Base-by-base conservation (phyloP, 2,113 vertebrate species). In the Oryzias javanicus region DNA sequence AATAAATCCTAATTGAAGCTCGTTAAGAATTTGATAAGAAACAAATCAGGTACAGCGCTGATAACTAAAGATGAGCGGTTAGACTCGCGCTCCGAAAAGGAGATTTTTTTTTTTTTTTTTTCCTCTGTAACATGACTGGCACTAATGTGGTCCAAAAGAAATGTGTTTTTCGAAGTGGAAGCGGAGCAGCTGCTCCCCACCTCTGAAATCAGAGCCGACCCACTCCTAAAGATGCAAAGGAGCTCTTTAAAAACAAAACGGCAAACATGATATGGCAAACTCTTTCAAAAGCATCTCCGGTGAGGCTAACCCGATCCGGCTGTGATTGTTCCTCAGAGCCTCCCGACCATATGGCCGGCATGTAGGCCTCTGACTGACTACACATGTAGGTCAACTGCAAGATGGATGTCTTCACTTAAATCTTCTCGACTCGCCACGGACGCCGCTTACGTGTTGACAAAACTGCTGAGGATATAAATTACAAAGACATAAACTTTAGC, bases 1-100 rank as follows among this genome's bases (percentile, higher is more conserved):
- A 91, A 91, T 92, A 92, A 86, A 92, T 92, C 90, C 90, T 91
- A 91, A 92, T 91, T 91, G 90, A 88, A 83, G 87, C 90, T 90
- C 87, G 90, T 92, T 91, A 92, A 81, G 86, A 78, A 85, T 88
- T 89, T 90, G 89, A 92, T 91, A 90, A 89, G 90, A 90, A 87
- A 83, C 88, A 91, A 91, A 91, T 90, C 88, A 91, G 89, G 90
- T 87, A 90, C 87, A 86, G 80, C 65, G 72, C 15, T 71, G 79
- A 89, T 84, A 83, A 88, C 78, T 89, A 84, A 84, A 88, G 86
- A 90, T 90, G 74, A 87, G 91, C 89, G 88, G 41, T 82, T 81
- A 73, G 64, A 49, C 54, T 79, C 54, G 14, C 47, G 3, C 56
- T 18, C 15, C 44, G 42, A 35, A 35, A 35, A 35, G 35, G 10